These are phyloP conservation scores for Berghia stephanieae DNA, from an alignment of 1,140 invertebrate species.

Conservation along the genomic window DNA sequence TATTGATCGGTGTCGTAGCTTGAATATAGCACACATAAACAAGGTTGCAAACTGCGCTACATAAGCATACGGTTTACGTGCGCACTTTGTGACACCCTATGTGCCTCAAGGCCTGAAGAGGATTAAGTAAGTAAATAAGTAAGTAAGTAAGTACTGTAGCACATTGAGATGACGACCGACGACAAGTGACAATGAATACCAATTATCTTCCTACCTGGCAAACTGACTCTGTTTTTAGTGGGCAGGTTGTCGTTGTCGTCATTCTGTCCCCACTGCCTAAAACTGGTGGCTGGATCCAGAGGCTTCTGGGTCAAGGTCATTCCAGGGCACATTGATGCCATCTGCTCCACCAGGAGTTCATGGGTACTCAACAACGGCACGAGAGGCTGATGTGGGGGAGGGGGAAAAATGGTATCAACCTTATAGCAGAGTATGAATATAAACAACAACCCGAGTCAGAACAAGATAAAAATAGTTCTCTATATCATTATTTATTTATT, in stretches of 20 bases:
- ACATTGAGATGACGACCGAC: too few relatives aligned
- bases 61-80: too few relatives aligned
- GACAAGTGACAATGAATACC: not conserved
- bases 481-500: too few relatives aligned
- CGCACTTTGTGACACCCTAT: too few relatives aligned
- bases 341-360: slow-evolving; percentile 47
- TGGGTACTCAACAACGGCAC: slow-evolving; percentile 51
- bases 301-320: slow-evolving; percentile 24
- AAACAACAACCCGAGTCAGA: not conserved
- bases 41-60: too few relatives aligned
- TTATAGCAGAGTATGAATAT: not conserved
- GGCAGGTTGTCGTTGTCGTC: slow-evolving; percentile 14
- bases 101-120: too few relatives aligned
- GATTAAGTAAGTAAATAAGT: too few relatives aligned
- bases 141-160: too few relatives aligned
- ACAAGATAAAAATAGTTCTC: not conserved
- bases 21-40: too few relatives aligned
- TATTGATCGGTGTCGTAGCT: too few relatives aligned
- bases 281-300: not conserved
- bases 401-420: not conserved
- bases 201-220: slow-evolving; percentile 41
- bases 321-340: slow-evolving; percentile 34
- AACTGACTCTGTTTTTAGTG: slow-evolving; percentile 36
- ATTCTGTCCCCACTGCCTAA: slow-evolving; percentile 22
- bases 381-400: slow-evolving; percentile 44